Base-by-base conservation (phyloP, 2,113 vertebrate species). In the Mohoua ochrocephala region DNA sequence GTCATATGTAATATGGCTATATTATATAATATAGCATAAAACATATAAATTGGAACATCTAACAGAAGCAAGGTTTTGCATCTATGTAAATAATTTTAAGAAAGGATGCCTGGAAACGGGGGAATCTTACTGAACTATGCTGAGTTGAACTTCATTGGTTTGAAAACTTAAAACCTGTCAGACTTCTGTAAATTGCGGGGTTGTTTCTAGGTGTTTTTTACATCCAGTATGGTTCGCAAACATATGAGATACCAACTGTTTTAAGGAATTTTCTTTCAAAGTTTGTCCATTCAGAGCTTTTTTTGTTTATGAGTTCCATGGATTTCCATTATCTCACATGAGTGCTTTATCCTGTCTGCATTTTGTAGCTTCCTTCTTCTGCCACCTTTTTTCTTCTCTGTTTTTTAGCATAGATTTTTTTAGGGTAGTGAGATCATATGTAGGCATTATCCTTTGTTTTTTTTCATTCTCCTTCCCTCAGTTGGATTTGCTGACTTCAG, bases 191-290 rank as follows among this genome's bases (percentile, higher is more conserved):
- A 84, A 67, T 39, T 74, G 13, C 5, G 50, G 20, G 4, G 1
- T 15, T n/a, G 10, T 3, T 41, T 81, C 24, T 60, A 5, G 6
- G 5, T 16, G 30, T n/a, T 61, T 78, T 73, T 86, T 17, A 17
- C 6, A n/a, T 12, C 12, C 9, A 39, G 0, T 2, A 0, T 68
- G 17, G 35, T 41, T 50, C 23, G 60, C 41, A 86, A 64, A 52
- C 12, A 6, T 28, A 41, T 1, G 12, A 69, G 9, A 30, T 65
- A 57, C 37, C 19, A 9, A 7, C 9, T 53, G 12, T n/a, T 77
- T 35, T 70, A 70, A 76, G 49, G 39, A 53, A 6, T 86, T 84
- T 57, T 73, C 35, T 77, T 80, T 53, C 11, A 28, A 33, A 28
- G 7, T 70, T 65, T 83, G 10, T 77, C 18, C 15, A 15, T 81